These are phyloP conservation scores for Perdita meconis DNA, from an alignment of 2,888 invertebrate species.

Conservation along the genomic window DNA sequence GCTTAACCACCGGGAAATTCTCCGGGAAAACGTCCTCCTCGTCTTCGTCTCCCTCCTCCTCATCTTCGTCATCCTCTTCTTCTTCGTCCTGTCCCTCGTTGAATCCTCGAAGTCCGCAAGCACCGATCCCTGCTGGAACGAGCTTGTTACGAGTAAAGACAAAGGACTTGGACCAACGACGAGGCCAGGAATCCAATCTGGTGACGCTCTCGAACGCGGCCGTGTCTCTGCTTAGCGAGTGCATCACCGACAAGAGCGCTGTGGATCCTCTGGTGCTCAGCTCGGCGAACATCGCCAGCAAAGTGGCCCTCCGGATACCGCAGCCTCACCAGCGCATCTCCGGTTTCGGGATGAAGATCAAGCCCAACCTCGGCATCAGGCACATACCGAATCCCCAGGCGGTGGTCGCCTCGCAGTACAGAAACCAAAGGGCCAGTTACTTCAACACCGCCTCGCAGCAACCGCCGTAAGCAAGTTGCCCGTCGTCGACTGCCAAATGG, in stretches of 20 bases:
- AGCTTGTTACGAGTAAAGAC: conserved; percentile 48
- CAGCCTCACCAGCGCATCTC: conserved; percentile 79
- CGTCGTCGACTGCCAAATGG: not conserved
- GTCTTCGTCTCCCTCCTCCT: conserved; percentile 41
- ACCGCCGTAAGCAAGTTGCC: conserved; percentile 67
- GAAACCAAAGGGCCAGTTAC: conserved; percentile 77
- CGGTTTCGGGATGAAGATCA: conserved; percentile 80
- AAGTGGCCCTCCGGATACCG: conserved; percentile 79
- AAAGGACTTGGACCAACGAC: conserved; percentile 72
- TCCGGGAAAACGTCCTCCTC: conserved; percentile 24
- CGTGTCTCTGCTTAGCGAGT: conserved; percentile 74
- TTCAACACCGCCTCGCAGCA: conserved; percentile 73
- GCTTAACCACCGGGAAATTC: conserved; percentile 42
- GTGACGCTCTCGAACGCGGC: conserved; percentile 78
- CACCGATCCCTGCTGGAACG: conserved; percentile 37
- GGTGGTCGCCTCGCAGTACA: conserved; percentile 81
- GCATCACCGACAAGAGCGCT: conserved; percentile 58
- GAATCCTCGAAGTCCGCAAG: conserved; percentile 31
- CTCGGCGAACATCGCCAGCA: conserved; percentile 57
- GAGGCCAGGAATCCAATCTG: conserved; percentile 76
- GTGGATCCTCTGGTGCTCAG: conserved; percentile 55
- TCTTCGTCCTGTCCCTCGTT: conserved; percentile 38
- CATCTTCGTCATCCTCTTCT: conserved; percentile 46
- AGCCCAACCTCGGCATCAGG: conserved; percentile 82
- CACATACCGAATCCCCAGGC: conserved; percentile 84